Base-by-base conservation (phyloP, 2,797 vertebrate genomes). In the Sebastes minor region DNA sequence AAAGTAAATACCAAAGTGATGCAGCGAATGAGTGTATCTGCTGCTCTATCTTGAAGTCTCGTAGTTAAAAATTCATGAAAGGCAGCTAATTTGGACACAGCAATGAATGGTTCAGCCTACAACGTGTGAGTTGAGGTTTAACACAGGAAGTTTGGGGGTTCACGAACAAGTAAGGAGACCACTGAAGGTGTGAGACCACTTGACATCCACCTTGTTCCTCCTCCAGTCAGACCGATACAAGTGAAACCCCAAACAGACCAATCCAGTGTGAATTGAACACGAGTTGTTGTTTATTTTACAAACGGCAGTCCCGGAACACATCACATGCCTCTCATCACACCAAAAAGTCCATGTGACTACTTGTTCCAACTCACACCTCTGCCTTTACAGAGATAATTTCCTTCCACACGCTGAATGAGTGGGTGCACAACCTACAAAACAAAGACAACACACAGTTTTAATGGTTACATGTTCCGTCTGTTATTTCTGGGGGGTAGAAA, bases 81-180 rank as follows among this genome's bases (percentile, higher is more conserved):
- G 33, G 22, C 20, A 10, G 20, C 5, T 4, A 5, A 32, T 59
- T 8, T 68, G 13, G 25, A 67, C 16, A 18, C 23, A 4, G 49
- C 8, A 13, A 64, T 10, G 22, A 55, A 14, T 8, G 8, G 11
- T 60, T 70, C 18, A 55, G 1, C 13, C n/a, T 11, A 7, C 3
- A 1, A 27, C 0, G 8, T 52, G 27, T 2, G 23, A 57, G 38
- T 6, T 84, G 85, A 84, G 90, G 90, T 88, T 89, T 86, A 55
- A 78, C 78, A 11, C 86, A 82, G 86, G 87, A 92, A 88, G 57
- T 20, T 10, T 8, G n/a, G 70, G 78, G 28, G 42, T 76, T 53
- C 1, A 35, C 1, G 27, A 49, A 64, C 63, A 65, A 72, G 18
- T 61, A 42, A 68, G 33, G 62, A 79, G 69, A 83, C 62, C 80